phyloP scores from a whole-genome alignment of 2,797 vertebrate genomes.

The Semotilus atromaculatus region DNA sequence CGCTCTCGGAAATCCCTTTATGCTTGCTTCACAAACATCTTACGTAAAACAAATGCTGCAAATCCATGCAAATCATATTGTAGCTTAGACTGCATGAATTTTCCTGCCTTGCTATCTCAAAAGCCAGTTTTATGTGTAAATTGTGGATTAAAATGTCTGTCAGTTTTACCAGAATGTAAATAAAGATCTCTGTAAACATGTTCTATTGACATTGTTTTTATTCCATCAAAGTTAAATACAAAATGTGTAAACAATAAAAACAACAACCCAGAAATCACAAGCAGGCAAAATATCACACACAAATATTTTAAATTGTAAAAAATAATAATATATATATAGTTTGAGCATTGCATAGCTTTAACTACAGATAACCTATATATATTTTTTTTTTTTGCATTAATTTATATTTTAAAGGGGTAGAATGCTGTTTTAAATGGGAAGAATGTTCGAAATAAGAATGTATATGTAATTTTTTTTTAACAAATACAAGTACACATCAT shows the following conservation, averaged over 20 bases:
- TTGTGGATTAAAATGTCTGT: constrained; percentile 74
- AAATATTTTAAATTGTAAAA: neutral
- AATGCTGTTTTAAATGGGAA: neutral
- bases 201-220: constrained; percentile 13
- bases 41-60: constrained; percentile 56
- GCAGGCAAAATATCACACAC: neutral
- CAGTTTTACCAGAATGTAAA: constrained; percentile 77
- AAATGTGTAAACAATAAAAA: neutral
- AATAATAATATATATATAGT: no score
- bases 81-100: constrained; percentile 73
- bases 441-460: neutral
- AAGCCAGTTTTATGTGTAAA: constrained; percentile 71
- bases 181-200: constrained; percentile 74
- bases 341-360: constrained; percentile 17
- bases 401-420: neutral
- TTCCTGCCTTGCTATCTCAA: constrained; percentile 57
- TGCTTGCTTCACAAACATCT: constrained; percentile 51
- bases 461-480: neutral
- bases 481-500: neutral
- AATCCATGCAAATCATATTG: constrained; percentile 61
- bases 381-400: neutral
- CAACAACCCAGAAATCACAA: neutral
- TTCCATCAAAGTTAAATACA: neutral
- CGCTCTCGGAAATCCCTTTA: constrained; percentile 55
- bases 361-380: neutral